Evolutionary conservation across 2,113 vertebrate genomes (phyloP), one percentile per base, ranked within the genome.

Genomic region (Brevimyrus niger): DNA sequence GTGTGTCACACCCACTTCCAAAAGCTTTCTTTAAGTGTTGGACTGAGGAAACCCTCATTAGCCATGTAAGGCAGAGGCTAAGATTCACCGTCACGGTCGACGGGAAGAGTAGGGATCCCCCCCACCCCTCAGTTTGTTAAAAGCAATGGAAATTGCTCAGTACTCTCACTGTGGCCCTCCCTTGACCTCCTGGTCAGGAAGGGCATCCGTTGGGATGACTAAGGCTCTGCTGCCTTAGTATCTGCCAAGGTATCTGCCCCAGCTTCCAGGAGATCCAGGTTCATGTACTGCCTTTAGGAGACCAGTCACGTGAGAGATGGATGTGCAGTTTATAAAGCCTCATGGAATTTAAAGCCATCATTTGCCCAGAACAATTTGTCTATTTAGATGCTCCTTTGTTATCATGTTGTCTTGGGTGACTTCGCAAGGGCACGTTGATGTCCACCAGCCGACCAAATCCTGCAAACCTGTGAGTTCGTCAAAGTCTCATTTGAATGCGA

Each of bases 201-300:
- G 38, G 90, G 46, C 9, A 73, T 11, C 88, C 91, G 94, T 89
- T 86, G 95, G 94, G 93, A 92, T 95, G 93, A 93, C 93, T 95
- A 94, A 94, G 90, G 93, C 89, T 88, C 61, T 94, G 89, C 89
- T 94, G 93, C 89, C 82, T 91, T 46, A 21, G 1, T n/a, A 35
- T 35, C 11, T 51, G n/a, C 42, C 48, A 3, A n/a, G 85, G 48
- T 44, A 47, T 48, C 42, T 46, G 15, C 8, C 4, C 31, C 15
- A 17, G 31, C 27, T 17, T 38, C 69, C 61, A 27, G 9, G 2
- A 27, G 61, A n/a, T 27, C 31, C 15, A 38, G 31, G 35, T 38
- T 38, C 69, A 19, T 38, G 8, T 76, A 6, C 15, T 76, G 13
- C 69, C 69, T 38, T 23, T 38, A 76, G 69, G 69, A 31, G 13